These are phyloP conservation scores for Parus major DNA, from an alignment of 2,113 vertebrate genomes.

Conservation along the genomic window DNA sequence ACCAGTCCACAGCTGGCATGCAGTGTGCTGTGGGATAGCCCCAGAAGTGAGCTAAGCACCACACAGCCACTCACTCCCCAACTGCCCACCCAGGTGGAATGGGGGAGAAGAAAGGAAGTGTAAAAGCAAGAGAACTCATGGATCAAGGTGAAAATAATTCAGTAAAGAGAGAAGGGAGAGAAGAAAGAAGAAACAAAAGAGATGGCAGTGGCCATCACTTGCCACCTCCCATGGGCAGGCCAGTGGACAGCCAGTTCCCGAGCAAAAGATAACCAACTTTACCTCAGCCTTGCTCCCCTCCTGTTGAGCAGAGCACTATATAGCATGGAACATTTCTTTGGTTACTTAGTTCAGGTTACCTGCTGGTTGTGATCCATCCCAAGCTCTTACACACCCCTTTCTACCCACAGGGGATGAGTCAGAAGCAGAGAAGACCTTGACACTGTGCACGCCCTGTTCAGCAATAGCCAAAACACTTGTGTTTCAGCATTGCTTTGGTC, in stretches of 20 bases:
- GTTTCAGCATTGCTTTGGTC: background rate
- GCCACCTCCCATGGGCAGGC: background rate
- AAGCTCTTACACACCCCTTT: rapidly evolving
- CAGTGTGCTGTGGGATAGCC: background rate
- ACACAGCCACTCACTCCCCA: background rate
- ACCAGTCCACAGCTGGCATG: background rate
- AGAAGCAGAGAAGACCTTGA: background rate
- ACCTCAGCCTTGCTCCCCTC: background rate
- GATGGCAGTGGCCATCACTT: background rate
- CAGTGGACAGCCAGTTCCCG: background rate
- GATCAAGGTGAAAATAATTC: background rate
- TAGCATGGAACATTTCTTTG: background rate
- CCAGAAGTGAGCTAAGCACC: background rate
- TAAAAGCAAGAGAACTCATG: background rate
- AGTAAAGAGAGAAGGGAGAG: background rate
- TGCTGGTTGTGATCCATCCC: background rate
- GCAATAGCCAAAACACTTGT: rapidly evolving
- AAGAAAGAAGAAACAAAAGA: background rate
- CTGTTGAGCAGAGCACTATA: background rate
- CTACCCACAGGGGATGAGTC: rapidly evolving
- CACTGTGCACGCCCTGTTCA: background rate
- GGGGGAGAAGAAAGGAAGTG: background rate
- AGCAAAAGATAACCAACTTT: background rate
- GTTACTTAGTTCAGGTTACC: background rate
- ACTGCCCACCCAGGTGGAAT: rapidly evolving